Evolutionary conservation across 2,797 vertebrate species (phyloP), one percentile per base, ranked within the genome.

Genomic region (Rousettus madagascariensis): DNA sequence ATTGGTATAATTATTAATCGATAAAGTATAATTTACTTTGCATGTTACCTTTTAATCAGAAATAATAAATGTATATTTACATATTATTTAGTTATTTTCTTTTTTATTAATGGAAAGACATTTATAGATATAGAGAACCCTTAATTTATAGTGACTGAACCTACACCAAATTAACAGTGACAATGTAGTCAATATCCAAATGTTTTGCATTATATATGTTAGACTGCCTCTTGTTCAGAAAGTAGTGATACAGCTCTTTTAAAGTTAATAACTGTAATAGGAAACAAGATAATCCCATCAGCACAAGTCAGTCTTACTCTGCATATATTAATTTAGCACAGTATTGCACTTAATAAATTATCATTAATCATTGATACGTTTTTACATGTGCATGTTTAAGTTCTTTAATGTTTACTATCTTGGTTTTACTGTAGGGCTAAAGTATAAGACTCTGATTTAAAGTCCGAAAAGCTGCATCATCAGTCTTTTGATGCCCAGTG

Each of bases 301-400:
- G 69, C 49, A 68, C 13, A 91, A 86, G 78, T 61, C 59, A 79
- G 30, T 77, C 65, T 96, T 86, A 51, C 57, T 88, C 83, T 91
- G 77, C 53, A 86, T 95, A 86, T 80, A 92, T 88, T 96, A 96
- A 95, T 89, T 97, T 94, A 94, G 78, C 36, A 88, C 26, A 77
- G 65, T 92, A 92, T 95, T 97, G 36, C 41, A 95, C 82, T 96
- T 95, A 96, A 96, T 97, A 96, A 90, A 94, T 96, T 96, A 90
- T 83, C 82, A 72, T 93, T 96, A 95, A 96, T 94, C 65, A 72
- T 92, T 96, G 95, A 86, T 96, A 72, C 19, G 13, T 95, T 94
- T 96, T 94, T 65, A 80, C 26, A 92, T 72, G 69, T 96, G 92
- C 59, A 94, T 96, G 95, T 88, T 95, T 97, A 96, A 96, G 77